A percentile compares a stretch with the other conserved stretches of the same genome.
Conservation (phyloP, 2,797 vertebrate genomes). For the Lagodon rhomboides region DNA sequence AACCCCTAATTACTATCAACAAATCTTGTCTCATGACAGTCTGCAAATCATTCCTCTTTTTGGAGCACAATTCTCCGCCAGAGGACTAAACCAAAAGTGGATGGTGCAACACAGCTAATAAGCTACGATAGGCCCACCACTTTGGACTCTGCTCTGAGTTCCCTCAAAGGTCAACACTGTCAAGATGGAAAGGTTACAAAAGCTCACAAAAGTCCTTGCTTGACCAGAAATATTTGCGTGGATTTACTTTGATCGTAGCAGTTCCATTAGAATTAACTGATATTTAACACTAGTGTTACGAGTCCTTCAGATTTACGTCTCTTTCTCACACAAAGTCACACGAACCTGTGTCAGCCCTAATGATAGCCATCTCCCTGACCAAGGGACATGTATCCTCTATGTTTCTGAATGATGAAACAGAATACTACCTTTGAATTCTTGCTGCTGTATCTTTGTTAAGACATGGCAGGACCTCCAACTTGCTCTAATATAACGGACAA, state of each 20-base stretch:
- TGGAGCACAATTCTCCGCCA: not conserved
- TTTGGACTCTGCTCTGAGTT: not conserved
- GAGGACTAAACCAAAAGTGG: not conserved
- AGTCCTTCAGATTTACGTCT: not conserved
- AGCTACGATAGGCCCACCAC: not conserved
- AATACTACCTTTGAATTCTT: constrained; percentile 54
- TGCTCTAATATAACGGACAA: constrained; percentile 64
- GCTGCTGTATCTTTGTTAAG: constrained; percentile 37
- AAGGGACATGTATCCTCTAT: constrained; percentile 8
- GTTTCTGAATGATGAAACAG: constrained; percentile 39
- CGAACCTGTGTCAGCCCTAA: constrained; percentile 16
- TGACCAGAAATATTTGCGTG: not conserved
- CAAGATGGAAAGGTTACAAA: not conserved
- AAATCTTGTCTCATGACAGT: not conserved
- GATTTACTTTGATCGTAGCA: not conserved
- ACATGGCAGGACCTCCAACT: constrained; percentile 43
- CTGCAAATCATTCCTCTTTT: not conserved
- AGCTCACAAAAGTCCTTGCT: not conserved
- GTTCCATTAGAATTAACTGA: not conserved
- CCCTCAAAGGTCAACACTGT: constrained; percentile 21
- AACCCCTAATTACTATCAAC: no score
- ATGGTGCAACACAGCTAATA: not conserved
- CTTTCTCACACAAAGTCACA: constrained; percentile 14
- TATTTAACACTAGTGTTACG: not conserved
- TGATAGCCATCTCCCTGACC: constrained; percentile 24